A percentile compares a stretch with the other conserved stretches of the same genome.
phyloP scores from a whole-genome alignment of 2,113 vertebrate species.

The Ramphastos sulfuratus region DNA sequence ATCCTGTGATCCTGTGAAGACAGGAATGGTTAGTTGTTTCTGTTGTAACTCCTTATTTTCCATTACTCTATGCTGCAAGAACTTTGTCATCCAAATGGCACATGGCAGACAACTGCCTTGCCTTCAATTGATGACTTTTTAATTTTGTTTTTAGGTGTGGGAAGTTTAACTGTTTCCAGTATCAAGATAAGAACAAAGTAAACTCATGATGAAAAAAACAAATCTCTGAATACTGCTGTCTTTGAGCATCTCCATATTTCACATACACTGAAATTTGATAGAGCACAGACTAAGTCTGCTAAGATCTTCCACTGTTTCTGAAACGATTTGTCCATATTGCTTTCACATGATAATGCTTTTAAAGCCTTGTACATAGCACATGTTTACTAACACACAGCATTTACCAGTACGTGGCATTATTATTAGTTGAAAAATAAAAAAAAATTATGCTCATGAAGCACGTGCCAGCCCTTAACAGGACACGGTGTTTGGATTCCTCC shows the following conservation, averaged over 20 bases:
- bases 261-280: accelerated
- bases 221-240: neutral
- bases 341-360: neutral
- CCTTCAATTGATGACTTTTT: neutral
- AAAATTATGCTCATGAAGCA: neutral
- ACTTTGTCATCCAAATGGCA: neutral
- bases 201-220: neutral
- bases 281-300: no score
- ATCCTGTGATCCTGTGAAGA: no score
- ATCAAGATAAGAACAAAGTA: neutral
- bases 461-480: accelerated
- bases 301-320: neutral
- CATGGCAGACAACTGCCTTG: neutral
- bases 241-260: neutral
- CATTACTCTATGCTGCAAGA: neutral
- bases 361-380: no score
- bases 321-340: neutral
- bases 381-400: accelerated
- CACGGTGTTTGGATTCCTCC: neutral
- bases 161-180: neutral
- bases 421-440: neutral
- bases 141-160: neutral
- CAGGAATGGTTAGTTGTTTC: no score
- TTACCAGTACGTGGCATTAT: neutral
- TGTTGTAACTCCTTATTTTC: no score